These are phyloP conservation scores for Aporophyla nigra DNA, from an alignment of 2,888 invertebrate genomes.

Conservation along the genomic window DNA sequence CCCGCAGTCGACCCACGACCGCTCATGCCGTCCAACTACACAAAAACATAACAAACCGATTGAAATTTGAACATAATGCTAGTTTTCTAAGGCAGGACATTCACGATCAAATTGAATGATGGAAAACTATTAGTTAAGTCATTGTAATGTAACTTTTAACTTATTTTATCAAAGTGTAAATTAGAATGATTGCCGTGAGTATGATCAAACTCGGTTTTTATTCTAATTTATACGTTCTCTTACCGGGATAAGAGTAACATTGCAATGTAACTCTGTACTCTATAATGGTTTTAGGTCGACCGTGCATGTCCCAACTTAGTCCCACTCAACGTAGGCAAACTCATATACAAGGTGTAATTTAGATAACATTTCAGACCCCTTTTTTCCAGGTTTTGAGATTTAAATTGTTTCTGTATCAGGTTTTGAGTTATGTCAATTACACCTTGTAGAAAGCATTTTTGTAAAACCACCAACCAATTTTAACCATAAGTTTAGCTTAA, in stretches of 20 bases:
- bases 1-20: conserved; percentile 75
- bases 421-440: conserved; percentile 3
- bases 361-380: conserved; percentile 7
- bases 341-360: conserved; percentile 14
- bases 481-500: conserved; percentile 12
- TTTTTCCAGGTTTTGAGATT: background rate
- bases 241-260: background rate
- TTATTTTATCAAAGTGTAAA: background rate
- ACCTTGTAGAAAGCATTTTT: conserved; percentile 25
- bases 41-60: background rate
- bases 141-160: too few relatives aligned
- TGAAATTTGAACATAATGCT: background rate
- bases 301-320: background rate
- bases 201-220: background rate
- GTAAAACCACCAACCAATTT: background rate
- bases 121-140: background rate
- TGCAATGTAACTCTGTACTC: background rate
- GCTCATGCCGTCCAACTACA: conserved; percentile 84
- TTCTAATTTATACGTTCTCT: background rate
- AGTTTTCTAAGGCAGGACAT: background rate
- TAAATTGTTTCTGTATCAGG: background rate
- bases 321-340: conserved; percentile 27
- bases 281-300: background rate
- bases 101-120: background rate
- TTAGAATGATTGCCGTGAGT: background rate